These are phyloP conservation scores for Zaprionus inermis DNA, from an alignment of 1,140 invertebrate genomes.

Conservation along the genomic window DNA sequence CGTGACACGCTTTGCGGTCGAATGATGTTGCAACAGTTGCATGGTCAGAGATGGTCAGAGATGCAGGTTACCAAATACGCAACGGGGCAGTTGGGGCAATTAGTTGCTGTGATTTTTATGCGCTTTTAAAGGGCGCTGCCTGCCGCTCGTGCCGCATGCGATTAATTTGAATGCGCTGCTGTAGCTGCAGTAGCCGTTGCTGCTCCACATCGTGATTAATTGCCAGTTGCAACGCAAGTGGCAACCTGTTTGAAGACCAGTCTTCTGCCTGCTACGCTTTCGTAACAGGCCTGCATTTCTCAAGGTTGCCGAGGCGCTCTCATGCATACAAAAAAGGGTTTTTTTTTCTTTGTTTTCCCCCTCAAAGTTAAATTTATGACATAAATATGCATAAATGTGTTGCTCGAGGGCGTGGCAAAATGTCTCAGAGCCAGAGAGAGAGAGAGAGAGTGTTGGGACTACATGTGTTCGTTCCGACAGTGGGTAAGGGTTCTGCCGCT, in stretches of 20 bases:
- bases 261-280: constrained; percentile 12
- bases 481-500: constrained; percentile 30
- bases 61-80: too few relatives aligned
- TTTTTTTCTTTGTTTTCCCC: too few relatives aligned
- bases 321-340: constrained; percentile 65
- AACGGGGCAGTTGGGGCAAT: constrained; percentile 34
- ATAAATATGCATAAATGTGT: constrained; percentile 81
- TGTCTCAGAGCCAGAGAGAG: neutral
- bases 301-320: constrained; percentile 71
- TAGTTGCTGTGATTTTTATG: constrained; percentile 57
- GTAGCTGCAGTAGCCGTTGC: constrained; percentile 2
- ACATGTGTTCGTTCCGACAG: constrained; percentile 63
- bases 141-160: constrained; percentile 48
- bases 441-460: constrained; percentile 47
- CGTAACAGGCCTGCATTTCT: constrained; percentile 53
- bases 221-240: constrained; percentile 52
- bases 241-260: constrained; percentile 54
- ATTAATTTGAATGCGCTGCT: constrained; percentile 49
- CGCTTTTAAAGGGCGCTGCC: constrained; percentile 45
- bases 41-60: neutral
- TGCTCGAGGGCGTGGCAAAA: constrained; percentile 60
- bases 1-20: constrained; percentile 35
- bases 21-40: constrained; percentile 21
- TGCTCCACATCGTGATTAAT: constrained; percentile 59
- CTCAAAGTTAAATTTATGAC: constrained; percentile 68